These are phyloP conservation scores for Diarsia rubi DNA, from an alignment of 2,888 invertebrate genomes.

Conservation along the genomic window DNA sequence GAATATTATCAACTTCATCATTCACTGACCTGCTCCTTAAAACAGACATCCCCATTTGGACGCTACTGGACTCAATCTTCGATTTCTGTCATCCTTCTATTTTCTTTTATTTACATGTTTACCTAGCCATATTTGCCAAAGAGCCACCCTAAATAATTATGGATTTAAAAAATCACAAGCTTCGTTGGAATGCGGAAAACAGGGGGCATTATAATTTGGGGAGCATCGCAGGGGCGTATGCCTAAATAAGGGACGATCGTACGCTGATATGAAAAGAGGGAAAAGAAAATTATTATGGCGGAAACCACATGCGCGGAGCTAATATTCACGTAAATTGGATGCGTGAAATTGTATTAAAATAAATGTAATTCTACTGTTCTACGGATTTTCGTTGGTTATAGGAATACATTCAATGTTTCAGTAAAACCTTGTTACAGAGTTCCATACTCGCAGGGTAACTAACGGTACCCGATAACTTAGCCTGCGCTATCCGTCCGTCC, in stretches of 20 bases:
- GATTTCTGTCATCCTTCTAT: neutral
- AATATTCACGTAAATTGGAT: constrained; percentile 27
- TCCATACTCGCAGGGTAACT: too few relatives aligned
- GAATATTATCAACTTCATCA: neutral
- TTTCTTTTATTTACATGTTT: neutral
- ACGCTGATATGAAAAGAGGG: constrained; percentile 29
- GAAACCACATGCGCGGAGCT: constrained; percentile 10
- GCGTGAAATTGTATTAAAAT: constrained; percentile 7
- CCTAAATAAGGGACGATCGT: constrained; percentile 16
- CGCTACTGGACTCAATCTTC: neutral
- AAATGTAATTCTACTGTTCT: neutral
- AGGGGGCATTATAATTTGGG: neutral
- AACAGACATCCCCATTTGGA: neutral
- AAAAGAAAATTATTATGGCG: constrained; percentile 25
- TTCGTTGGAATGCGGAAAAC: constrained; percentile 15
- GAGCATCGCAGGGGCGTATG: neutral
- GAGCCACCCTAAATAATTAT: neutral
- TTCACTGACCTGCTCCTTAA: neutral
- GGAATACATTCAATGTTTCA: neutral
- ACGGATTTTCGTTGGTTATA: neutral
- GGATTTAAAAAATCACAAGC: constrained; percentile 1
- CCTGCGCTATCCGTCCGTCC: too few relatives aligned
- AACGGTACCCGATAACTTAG: too few relatives aligned
- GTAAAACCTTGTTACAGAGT: too few relatives aligned
- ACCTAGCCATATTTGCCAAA: neutral